phyloP scores from a whole-genome alignment of 2,888 invertebrate species.

The Altica lythri region DNA sequence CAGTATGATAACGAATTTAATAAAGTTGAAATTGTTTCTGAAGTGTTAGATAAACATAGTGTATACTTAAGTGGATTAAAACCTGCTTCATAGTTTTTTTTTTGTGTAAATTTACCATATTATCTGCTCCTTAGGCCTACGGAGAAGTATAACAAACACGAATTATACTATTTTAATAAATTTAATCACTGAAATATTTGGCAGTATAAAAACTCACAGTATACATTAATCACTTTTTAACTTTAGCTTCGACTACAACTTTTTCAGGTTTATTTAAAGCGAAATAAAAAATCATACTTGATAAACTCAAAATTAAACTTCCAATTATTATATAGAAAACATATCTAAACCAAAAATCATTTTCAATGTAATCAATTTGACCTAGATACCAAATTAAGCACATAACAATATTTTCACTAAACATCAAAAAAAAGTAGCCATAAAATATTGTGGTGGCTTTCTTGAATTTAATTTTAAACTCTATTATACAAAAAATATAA shows the following conservation, averaged over 20 bases:
- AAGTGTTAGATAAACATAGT: constrained; percentile 71
- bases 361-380: constrained; percentile 60
- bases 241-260: constrained; percentile 44
- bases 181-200: no score
- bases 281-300: constrained; percentile 68
- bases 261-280: constrained; percentile 65
- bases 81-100: constrained; percentile 62
- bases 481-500: constrained; percentile 76
- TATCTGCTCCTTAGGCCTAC: no score
- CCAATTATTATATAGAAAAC: constrained; percentile 66
- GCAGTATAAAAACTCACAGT: no score
- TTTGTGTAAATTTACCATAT: no score
- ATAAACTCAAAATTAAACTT: constrained; percentile 64
- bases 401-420: constrained; percentile 70
- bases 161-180: no score
- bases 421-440: constrained; percentile 69
- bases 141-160: no score
- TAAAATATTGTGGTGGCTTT: constrained; percentile 72
- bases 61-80: constrained; percentile 67
- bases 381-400: constrained; percentile 70
- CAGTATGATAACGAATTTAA: constrained; percentile 75
- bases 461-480: constrained; percentile 78
- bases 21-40: constrained; percentile 64
- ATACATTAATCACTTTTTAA: constrained; percentile 18
- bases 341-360: constrained; percentile 73